Percentiles rank a stretch among this genome's conserved stretches.
Conservation (phyloP, 2,113 vertebrate genomes). For the Burhinus oedicnemus region DNA sequence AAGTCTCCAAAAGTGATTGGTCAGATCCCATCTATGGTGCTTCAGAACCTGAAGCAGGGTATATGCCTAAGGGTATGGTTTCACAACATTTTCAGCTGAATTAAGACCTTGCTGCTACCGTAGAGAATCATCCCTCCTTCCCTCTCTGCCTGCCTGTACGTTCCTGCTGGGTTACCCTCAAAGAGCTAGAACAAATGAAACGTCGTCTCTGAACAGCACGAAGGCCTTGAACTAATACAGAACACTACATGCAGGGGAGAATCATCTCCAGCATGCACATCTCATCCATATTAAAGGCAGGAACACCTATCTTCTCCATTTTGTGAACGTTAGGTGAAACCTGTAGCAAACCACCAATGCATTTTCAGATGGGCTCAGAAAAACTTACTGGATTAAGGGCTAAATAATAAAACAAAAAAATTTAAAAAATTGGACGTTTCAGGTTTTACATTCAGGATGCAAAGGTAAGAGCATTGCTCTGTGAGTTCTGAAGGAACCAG, state of each 20-base stretch:
- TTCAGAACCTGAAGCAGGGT: not conserved
- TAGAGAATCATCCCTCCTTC: not conserved
- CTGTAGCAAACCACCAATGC: not conserved
- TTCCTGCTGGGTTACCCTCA: not conserved
- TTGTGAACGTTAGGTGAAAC: not conserved
- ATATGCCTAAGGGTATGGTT: not conserved
- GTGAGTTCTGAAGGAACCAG: not conserved
- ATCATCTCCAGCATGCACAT: rapidly evolving
- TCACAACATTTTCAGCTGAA: not conserved
- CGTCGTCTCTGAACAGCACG: not conserved
- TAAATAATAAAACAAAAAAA: not conserved
- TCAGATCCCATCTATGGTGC: not conserved
- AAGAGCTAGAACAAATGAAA: not conserved
- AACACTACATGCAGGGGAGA: not conserved
- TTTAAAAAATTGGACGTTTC: rapidly evolving
- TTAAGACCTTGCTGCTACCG: not conserved
- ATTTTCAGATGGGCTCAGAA: not conserved
- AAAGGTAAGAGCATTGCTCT: not conserved
- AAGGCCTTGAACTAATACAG: not conserved
- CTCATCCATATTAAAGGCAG: not conserved
- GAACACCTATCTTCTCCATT: not conserved
- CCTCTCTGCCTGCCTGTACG: not conserved
- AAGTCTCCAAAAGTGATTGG: not conserved
- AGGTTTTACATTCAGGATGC: not conserved
- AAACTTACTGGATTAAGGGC: not conserved